A percentile compares a stretch with the other conserved stretches of the same genome.
These are phyloP conservation scores for Nycteola revayana DNA, from an alignment of 2,888 invertebrate species.

Conservation along the genomic window DNA sequence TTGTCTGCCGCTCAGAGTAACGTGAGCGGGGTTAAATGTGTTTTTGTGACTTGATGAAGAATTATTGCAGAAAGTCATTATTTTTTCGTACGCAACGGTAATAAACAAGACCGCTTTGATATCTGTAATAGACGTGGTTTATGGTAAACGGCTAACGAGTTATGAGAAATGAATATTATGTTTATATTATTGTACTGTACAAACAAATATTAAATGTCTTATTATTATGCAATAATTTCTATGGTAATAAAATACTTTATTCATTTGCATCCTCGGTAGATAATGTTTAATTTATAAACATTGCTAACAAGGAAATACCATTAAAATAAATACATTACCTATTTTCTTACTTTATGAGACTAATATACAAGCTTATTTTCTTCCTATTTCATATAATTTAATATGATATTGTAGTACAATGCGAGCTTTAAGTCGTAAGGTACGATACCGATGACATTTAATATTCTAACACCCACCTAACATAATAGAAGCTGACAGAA, in stretches of 20 bases:
- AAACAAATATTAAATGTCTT: slow-evolving; percentile 20
- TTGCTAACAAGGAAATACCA: too few relatives aligned
- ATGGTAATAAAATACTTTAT: slow-evolving; percentile 22
- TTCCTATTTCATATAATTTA: too few relatives aligned
- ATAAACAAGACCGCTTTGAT: too few relatives aligned
- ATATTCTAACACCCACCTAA: neutral
- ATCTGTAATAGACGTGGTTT: too few relatives aligned
- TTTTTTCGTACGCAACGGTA: neutral
- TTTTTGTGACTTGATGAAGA: slow-evolving; percentile 20
- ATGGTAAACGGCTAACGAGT: too few relatives aligned
- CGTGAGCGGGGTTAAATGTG: slow-evolving; percentile 31
- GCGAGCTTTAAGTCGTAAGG: too few relatives aligned
- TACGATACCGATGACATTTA: too few relatives aligned
- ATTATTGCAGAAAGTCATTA: slow-evolving; percentile 21
- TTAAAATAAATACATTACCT: too few relatives aligned
- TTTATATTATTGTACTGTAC: slow-evolving; percentile 4
- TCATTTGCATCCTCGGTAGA: slow-evolving; percentile 13
- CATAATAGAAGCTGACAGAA: slow-evolving; percentile 14
- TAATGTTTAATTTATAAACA: slow-evolving; percentile 4
- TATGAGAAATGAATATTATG: too few relatives aligned
- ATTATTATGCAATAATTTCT: slow-evolving; percentile 14
- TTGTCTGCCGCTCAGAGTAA: slow-evolving; percentile 31
- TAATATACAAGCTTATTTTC: too few relatives aligned
- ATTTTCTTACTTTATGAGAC: too few relatives aligned
- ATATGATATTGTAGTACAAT: too few relatives aligned